Percentiles rank a stretch among this genome's conserved stretches.
Conservation (phyloP, 2,113 vertebrate species). For the Echinops telfairi region DNA sequence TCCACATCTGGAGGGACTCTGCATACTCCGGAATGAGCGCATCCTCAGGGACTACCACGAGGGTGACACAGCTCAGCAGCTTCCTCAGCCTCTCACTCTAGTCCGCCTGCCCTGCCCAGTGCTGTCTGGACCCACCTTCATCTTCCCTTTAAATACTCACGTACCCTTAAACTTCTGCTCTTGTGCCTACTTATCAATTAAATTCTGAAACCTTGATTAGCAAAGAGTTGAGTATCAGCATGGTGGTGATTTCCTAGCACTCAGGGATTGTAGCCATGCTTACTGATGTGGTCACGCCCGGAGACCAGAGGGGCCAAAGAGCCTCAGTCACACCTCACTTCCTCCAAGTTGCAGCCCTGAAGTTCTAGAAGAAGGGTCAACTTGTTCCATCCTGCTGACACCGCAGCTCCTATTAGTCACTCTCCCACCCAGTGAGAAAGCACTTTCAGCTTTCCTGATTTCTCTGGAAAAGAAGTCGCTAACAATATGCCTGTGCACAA, state of each 20-base stretch:
- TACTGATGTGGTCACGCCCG: background rate
- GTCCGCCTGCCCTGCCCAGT: background rate
- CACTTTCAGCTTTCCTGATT: slow-evolving; percentile 44
- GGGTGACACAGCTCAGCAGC: background rate
- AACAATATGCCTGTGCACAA: slow-evolving; percentile 37
- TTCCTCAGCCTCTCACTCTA: background rate
- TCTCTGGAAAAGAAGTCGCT: slow-evolving; percentile 47
- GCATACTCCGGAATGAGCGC: background rate
- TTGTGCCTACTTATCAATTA: background rate
- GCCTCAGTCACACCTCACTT: slow-evolving; percentile 33
- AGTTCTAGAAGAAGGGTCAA: background rate
- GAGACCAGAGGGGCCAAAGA: slow-evolving; percentile 15
- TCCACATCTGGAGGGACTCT: background rate
- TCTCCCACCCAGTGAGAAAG: slow-evolving; percentile 17
- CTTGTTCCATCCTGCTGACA: slow-evolving; percentile 34
- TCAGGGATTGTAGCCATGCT: background rate
- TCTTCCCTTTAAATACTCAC: background rate
- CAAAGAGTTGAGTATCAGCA: background rate
- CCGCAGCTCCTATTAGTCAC: slow-evolving; percentile 15
- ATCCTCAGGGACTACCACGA: background rate
- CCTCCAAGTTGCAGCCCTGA: background rate
- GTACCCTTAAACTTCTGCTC: background rate
- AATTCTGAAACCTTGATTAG: background rate
- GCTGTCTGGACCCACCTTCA: background rate
- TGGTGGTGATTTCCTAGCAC: background rate